Conservation (phyloP, 2,797 vertebrate species). For the Sebastes kiyomatsui region DNA sequence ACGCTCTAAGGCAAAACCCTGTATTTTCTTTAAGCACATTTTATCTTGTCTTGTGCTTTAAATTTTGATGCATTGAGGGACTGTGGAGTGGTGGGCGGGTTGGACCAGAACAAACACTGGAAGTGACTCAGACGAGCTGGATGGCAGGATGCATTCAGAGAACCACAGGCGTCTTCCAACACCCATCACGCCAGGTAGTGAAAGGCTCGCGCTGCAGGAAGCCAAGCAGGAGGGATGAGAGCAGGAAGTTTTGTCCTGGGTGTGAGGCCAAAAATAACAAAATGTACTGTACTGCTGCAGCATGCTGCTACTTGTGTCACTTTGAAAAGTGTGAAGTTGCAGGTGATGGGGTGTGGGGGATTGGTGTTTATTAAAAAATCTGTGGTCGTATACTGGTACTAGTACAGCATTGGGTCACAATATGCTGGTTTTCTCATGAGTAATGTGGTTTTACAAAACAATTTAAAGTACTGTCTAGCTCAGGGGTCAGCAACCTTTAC, state of each 20-base stretch:
- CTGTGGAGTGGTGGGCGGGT: conserved; percentile 31
- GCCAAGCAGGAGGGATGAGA: conserved; percentile 24
- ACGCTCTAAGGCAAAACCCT: background rate
- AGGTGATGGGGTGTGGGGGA: background rate
- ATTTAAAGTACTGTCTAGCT: background rate
- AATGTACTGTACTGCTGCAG: conserved; percentile 8
- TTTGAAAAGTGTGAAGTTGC: conserved; percentile 18
- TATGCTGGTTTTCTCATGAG: background rate
- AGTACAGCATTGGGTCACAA: background rate
- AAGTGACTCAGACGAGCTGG: conserved; percentile 49
- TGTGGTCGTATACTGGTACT: background rate
- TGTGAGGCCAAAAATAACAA: conserved; percentile 35
- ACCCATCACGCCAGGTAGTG: conserved; percentile 40
- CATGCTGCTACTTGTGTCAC: background rate
- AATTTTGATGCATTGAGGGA: conserved; percentile 38
- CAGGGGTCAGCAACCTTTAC: too few relatives aligned
- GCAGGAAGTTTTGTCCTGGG: conserved; percentile 28
- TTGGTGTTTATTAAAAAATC: conserved; percentile 18
- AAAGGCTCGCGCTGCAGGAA: conserved; percentile 39
- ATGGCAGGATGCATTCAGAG: conserved; percentile 41
- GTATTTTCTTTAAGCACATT: conserved; percentile 26
- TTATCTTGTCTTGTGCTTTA: conserved; percentile 25
- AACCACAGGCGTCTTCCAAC: conserved; percentile 35
- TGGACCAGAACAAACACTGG: conserved; percentile 39
- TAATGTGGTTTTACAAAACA: background rate